These are phyloP conservation scores for Bettongia penicillata DNA, from an alignment of 2,113 vertebrate genomes.

Conservation along the genomic window DNA sequence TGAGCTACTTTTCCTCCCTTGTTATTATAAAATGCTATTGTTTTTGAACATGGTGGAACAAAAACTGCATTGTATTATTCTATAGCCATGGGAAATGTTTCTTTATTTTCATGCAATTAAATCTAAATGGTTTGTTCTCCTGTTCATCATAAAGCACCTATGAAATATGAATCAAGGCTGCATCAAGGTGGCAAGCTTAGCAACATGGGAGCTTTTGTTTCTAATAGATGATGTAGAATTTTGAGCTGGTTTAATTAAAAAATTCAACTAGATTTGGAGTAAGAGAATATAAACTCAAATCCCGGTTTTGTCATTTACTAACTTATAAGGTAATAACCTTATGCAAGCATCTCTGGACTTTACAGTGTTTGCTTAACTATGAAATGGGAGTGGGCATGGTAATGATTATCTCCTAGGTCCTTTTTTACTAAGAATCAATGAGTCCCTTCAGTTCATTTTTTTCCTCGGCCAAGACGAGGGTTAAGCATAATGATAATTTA, in stretches of 20 bases:
- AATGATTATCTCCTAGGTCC: too few species aligned
- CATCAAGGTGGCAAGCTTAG: conserved; percentile 73
- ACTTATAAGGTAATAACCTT: not conserved
- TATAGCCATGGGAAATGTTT: conserved; percentile 74
- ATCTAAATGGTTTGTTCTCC: conserved; percentile 75
- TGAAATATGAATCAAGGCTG: conserved; percentile 79
- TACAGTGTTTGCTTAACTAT: too few species aligned
- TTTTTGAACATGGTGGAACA: conserved; percentile 64
- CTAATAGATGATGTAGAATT: conserved; percentile 73
- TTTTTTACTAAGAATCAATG: too few species aligned
- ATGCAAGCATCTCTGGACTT: too few species aligned
- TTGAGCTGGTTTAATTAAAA: conserved; percentile 46
- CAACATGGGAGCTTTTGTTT: conserved; percentile 75
- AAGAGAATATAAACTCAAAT: not conserved
- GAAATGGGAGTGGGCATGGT: too few species aligned
- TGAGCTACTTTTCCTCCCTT: conserved; percentile 63
- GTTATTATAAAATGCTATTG: conserved; percentile 70
- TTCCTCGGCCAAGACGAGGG: too few species aligned
- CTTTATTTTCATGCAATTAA: conserved; percentile 79
- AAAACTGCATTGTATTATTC: conserved; percentile 76
- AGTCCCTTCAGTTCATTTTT: too few species aligned
- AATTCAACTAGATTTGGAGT: not conserved
- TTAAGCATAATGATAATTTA: too few species aligned
- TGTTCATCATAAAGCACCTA: conserved; percentile 77
- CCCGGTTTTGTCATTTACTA: not conserved